Base-by-base conservation (phyloP, 2,797 vertebrate genomes). In the Ibycter americanus region DNA sequence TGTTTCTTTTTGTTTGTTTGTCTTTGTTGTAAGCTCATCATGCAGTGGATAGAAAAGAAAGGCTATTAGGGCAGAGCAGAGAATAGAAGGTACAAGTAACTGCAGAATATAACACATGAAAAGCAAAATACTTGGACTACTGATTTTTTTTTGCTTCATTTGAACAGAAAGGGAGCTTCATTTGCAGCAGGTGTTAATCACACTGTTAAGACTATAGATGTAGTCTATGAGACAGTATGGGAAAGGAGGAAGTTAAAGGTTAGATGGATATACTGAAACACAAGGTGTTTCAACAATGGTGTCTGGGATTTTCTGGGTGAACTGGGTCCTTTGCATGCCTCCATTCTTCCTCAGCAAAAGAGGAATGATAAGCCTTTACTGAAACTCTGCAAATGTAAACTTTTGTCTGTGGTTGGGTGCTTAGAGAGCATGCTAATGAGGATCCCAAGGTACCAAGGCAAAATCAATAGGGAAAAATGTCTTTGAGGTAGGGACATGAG, bases 1-100 rank as follows among this genome's bases (percentile, higher is more conserved):
- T 51, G 44, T 78, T 90, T 71, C 32, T 79, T 89, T 74, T 84
- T 65, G n/a, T 91, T 70, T 90, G 67, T 73, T 83, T 85, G 73
- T 87, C 34, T 62, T 59, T 88, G 56, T 90, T 93, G 72, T 38
- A 56, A 90, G n/a, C 26, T 90, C 18, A 34, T 89, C 32, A n/a
- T 83, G 73, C 36, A 61, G 32, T 68, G 62, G 32, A 42, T 82
- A 46, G 61, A 82, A 55, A 49, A 83, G 61, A 89, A 88, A 71
- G 22, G 7, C 54, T 47, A 36, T 52, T 59, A 67, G 21, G 31
- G 51, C 32, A 66, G 56, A 82, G 42, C 38, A 73, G 63, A 63
- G 36, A 61, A 36, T 38, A 79, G 68, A 76, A 87, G 34, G 27
- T 59, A 4, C n/a, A 78, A 58, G 36, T 47, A 77, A n/a, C 52